A percentile compares a stretch with the other conserved stretches of the same genome.
phyloP scores from a whole-genome alignment of 1,140 invertebrate species.

The Chrysomallon squamiferum region DNA sequence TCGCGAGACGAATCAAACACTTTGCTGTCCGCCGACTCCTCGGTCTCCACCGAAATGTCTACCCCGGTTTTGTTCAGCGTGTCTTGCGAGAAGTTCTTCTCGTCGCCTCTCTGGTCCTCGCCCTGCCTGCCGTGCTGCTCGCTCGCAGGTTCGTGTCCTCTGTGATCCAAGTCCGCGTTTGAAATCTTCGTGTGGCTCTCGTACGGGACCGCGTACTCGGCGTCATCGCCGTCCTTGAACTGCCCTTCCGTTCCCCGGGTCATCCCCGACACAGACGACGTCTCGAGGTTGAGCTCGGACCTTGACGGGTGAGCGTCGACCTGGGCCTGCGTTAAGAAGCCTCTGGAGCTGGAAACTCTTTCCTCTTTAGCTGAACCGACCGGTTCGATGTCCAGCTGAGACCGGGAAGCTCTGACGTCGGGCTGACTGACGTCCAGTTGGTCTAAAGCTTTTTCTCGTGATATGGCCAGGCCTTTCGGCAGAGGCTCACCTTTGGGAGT shows the following conservation, averaged over 20 bases:
- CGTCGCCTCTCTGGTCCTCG: slow-evolving; percentile 13
- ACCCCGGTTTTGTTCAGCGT: no score
- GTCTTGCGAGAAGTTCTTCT: neutral
- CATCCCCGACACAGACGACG: neutral
- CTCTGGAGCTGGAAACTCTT: neutral
- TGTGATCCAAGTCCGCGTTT: neutral
- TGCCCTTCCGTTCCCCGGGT: neutral
- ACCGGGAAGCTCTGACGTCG: neutral
- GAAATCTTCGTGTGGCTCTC: no score
- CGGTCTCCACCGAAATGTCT: no score
- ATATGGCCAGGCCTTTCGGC: slow-evolving; percentile 43
- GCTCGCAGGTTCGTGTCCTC: slow-evolving; percentile 4
- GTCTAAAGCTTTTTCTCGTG: slow-evolving; percentile 37
- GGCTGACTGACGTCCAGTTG: slow-evolving; percentile 7
- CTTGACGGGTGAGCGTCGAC: no score
- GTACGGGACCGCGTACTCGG: no score
- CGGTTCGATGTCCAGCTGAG: slow-evolving; percentile 1
- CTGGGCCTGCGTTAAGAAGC: neutral
- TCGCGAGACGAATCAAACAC: no score
- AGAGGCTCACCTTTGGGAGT: slow-evolving; percentile 54
- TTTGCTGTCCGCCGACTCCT: no score
- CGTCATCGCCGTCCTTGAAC: neutral
- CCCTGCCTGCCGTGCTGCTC: slow-evolving; percentile 10
- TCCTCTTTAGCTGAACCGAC: neutral
- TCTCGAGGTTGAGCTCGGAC: no score